These are phyloP conservation scores for Malurus elegans DNA, from an alignment of 2,113 vertebrate species.

Conservation along the genomic window DNA sequence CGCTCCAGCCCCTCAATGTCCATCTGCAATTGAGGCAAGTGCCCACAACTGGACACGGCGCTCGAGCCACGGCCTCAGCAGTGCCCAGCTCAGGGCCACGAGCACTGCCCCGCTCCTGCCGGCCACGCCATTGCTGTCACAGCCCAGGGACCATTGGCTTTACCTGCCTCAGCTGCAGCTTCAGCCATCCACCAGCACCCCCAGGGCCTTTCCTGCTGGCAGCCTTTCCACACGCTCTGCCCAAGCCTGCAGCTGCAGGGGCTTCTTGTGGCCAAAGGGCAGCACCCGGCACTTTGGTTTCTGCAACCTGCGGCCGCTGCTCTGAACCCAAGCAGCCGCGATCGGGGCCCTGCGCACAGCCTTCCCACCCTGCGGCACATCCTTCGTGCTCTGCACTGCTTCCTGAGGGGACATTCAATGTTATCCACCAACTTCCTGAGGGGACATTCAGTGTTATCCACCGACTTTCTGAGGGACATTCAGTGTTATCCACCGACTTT, in stretches of 20 bases:
- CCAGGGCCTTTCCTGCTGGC: too few species aligned
- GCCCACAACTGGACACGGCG: background rate
- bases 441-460: too few species aligned
- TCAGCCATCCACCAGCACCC: too few species aligned
- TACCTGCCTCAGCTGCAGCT: too few species aligned
- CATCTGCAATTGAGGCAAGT: too few species aligned
- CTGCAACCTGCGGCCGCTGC: background rate
- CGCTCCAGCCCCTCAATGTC: background rate
- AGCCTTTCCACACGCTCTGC: background rate
- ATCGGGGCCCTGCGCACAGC: background rate
- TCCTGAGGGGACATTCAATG: background rate
- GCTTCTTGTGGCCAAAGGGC: background rate
- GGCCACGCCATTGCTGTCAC: too few species aligned
- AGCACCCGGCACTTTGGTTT: accelerated
- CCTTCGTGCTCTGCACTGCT: too few species aligned
- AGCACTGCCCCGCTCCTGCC: background rate
- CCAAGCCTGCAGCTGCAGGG: background rate
- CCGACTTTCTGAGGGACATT: too few species aligned
- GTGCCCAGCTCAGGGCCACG: background rate
- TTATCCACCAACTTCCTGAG: too few species aligned
- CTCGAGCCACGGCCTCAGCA: too few species aligned
- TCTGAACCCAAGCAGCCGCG: background rate
- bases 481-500: too few species aligned
- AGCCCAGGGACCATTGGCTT: too few species aligned
- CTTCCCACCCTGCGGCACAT: background rate